Evolutionary conservation across 2,113 vertebrate species (phyloP), one percentile per base, ranked within the genome.

Genomic region (Typhlomys cinereus): DNA sequence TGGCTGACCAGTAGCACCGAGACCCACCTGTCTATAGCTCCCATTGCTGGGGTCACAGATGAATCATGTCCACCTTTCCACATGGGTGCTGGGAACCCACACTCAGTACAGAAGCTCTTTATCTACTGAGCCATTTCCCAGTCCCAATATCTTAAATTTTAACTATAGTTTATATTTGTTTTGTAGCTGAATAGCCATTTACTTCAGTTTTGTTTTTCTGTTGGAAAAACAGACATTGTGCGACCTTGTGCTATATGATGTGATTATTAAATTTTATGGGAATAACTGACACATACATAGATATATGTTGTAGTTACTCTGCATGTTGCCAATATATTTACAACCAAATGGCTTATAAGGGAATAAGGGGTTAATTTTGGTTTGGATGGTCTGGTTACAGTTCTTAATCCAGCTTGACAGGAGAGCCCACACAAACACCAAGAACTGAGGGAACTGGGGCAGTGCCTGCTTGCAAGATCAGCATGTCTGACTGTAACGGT

Each of bases 271-370:
- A 91, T 74, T 85, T 41, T 70, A 17, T 31, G 27, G 29, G 34
- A 25, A 90, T 25, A 92, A 64, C 46, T 86, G 15, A 61, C 88
- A 70, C 52, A 67, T 75, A 78, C 75, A 57, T 93, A 84, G 48
- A 61, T 90, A 85, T 88, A 82, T 82, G 4, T 29, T 73, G 11
- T 54, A 86, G 15, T 59, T 66, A 46, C 57, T 50, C 15, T 7
- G 17, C 39, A 8, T 36, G 57, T 78, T 25, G 31, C 20, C 31
- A 34, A n/a, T 31, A 52, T 75, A 75, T 75, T 52, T 59, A 41
- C n/a, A n/a, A n/a, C n/a, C n/a, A n/a, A n/a, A n/a, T n/a, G n/a
- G n/a, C n/a, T n/a, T n/a, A n/a, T n/a, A n/a, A n/a, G n/a, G n/a
- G n/a, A n/a, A n/a, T n/a, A n/a, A n/a, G n/a, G n/a, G n/a, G n/a